Conservation (phyloP, 2,888 invertebrate genomes). For the Agrochola lota region DNA sequence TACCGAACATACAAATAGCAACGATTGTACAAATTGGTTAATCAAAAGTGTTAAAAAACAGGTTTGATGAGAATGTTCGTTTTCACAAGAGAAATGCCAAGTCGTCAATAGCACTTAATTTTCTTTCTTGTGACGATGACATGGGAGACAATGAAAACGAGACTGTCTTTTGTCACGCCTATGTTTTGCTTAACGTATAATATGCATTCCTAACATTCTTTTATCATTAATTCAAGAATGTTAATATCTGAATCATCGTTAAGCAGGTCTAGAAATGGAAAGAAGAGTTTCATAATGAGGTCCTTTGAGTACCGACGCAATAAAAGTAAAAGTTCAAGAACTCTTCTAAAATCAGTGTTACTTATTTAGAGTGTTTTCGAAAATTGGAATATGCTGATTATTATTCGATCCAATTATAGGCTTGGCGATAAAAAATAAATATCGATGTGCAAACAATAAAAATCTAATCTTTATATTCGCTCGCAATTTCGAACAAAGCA, state of each 20-base stretch:
- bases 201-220: conserved; percentile 19
- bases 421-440: conserved; percentile 6
- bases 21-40: conserved; percentile 10
- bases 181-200: conserved; percentile 14
- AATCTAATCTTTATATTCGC: conserved; percentile 50
- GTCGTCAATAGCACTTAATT: not conserved
- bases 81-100: conserved; percentile 19
- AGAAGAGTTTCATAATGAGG: not conserved
- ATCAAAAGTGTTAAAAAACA: conserved; percentile 6
- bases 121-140: conserved; percentile 18
- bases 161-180: conserved; percentile 13
- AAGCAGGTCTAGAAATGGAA: not conserved
- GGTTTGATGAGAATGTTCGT: conserved; percentile 6
- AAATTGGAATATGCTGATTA: not conserved
- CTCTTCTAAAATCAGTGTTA: not conserved
- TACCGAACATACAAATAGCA: conserved; percentile 2
- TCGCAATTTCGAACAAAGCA: conserved; percentile 62
- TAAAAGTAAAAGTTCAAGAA: not conserved
- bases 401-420: not conserved
- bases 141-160: conserved; percentile 37
- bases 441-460: conserved; percentile 41
- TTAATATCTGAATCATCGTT: not conserved
- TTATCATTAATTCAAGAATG: not conserved
- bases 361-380: not conserved
- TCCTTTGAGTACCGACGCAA: not conserved